Evolutionary conservation across 2,888 invertebrate genomes (phyloP), one percentile per base, ranked within the genome.

Genomic region (Hirudinaria manillensis): DNA sequence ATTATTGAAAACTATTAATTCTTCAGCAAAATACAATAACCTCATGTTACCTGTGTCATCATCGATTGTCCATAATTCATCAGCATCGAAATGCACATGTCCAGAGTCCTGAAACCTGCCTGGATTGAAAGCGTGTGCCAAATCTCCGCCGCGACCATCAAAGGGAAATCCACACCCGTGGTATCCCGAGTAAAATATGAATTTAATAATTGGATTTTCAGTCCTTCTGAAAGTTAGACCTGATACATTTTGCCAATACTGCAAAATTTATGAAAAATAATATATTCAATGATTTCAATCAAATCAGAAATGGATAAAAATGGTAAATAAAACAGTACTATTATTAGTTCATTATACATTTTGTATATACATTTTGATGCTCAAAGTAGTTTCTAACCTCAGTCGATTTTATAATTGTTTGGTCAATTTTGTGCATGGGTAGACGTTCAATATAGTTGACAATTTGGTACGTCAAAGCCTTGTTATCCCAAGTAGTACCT

Each of bases 41-140:
- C 13, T 4, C 13, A 16, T 45, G 38, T 3, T 45, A 45, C 45
- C 45, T 45, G 1, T 45, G 45, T 45, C 13, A 16, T 45, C 45
- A 16, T 45, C 16, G 16, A 45, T 16, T 16, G 56, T 29, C 45
- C 66, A 66, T 16, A 19, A 6, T 61, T 51, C 53, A 32, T 71
- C 72, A 4, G 45, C 67, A 29, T 72, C 71, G 38, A 70, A 66
- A 27, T 75, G 66, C 29, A 72, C 66, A 24, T 51, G 72, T 36
- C 70, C 75, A 24, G 24, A 24, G 55, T 55, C 55, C 0, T 21
- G 32, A 55, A 7, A 6, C 24, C 10, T 7, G 3, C 29, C 24
- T 24, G 72, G 72, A 27, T 36, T 36, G 65, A 36, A 73, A 32
- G 65, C 73, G 36, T 73, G 73, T 29, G 61, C 73, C 34, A 73